phyloP scores from a whole-genome alignment of 2,797 vertebrate species.

The Streptopelia turtur region DNA sequence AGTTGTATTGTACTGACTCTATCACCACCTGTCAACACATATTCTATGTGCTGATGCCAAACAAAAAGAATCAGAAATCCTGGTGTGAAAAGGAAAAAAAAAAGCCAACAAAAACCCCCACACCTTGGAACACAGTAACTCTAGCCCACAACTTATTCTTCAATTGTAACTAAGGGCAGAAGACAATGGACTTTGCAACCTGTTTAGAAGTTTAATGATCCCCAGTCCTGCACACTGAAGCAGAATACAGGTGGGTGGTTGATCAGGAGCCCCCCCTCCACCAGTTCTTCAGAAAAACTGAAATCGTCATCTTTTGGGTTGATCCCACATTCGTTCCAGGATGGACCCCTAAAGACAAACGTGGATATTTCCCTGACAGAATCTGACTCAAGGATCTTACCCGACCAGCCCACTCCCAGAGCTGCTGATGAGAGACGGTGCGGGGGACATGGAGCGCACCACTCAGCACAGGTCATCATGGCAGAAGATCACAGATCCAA shows the following conservation, averaged over 20 bases:
- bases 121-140: not conserved
- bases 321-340: not conserved
- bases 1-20: not conserved
- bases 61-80: not conserved
- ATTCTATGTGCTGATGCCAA: not conserved
- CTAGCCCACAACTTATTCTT: not conserved
- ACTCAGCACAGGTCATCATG: not conserved
- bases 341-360: not conserved
- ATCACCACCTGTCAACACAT: not conserved
- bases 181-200: not conserved
- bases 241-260: not conserved
- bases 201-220: not conserved
- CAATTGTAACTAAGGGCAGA: not conserved
- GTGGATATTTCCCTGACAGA: not conserved
- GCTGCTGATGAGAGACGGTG: not conserved
- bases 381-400: not conserved
- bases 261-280: no score
- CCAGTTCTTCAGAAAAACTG: not conserved
- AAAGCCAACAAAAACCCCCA: fast-evolving
- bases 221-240: not conserved
- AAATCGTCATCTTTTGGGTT: not conserved
- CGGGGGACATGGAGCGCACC: not conserved
- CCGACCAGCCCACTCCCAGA: fast-evolving
- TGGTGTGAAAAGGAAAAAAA: not conserved
- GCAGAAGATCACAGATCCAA: not conserved